Base-by-base conservation (phyloP, 2,888 invertebrate species). In the Apocheima hispidaria region DNA sequence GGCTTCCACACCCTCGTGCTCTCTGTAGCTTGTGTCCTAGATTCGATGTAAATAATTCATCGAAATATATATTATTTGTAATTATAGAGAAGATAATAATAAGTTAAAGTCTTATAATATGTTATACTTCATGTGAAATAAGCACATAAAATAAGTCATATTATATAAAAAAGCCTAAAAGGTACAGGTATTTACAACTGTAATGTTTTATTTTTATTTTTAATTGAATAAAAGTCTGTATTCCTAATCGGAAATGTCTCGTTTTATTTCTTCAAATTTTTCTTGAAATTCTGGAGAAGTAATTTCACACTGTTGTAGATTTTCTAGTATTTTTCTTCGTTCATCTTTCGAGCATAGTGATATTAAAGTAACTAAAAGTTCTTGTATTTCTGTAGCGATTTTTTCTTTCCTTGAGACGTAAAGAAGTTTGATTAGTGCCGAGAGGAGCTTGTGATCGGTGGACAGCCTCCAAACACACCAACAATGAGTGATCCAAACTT, bases 381-480 rank as follows among this genome's bases (percentile, higher is more conserved):
- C 79, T 40, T 84, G 82, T 28, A 88, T 73, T 62, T 78, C 75
- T 46, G 66, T 48, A 40, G 69, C 70, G 16, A 74, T 69, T 7
- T 68, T 41, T 40, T 84, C 83, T 18, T 84, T 74, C 52, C 81
- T 76, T 35, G 81, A 74, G 20, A 80, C 71, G 72, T 86, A 87
- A 14, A 91, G 77, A 14, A 83, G 69, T 74, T 89, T 92, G 0
- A 92, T 73, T 16, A 92, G 72, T n/a, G 74, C 65, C 5, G 85
- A 82, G 10, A 92, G 63, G 16, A 90, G 58, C 56, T 82, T 86
- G 16, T 84, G 75, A 48, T 88, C 86, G 10, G 75, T 66, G 5
- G 74, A 68, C 5, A 87, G 67, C 58, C 75, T 80, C 90, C 88
- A 91, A 9, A 79, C 74, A 57, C 86, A 87, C 91, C 92, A 92